Evolutionary conservation across 2,888 invertebrate species (phyloP).

Genomic region (Tenthredo distinguenda): DNA sequence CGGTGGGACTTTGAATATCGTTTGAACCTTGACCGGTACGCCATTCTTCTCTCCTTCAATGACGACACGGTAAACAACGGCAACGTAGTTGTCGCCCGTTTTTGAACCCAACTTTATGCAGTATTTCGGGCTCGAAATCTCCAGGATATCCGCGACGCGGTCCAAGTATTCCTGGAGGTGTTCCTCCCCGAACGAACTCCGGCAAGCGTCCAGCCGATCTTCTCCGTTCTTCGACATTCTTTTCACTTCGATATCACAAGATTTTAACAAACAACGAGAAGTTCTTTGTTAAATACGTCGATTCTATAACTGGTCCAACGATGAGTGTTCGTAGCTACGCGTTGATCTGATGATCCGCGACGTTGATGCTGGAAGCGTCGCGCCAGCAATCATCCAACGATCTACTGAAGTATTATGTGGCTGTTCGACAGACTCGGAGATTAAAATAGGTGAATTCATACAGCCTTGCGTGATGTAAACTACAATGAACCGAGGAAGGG

Average conservation of each 20-base stretch:
- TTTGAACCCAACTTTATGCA: slow-evolving; percentile 19
- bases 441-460: neutral
- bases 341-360: neutral
- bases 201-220: neutral
- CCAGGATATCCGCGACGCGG: neutral
- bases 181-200: neutral
- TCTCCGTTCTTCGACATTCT: neutral
- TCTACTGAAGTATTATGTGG: neutral
- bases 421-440: neutral
- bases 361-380: neutral
- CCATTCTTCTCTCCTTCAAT: slow-evolving; percentile 58
- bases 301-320: too few species aligned
- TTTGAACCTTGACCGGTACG: neutral
- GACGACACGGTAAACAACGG: slow-evolving; percentile 56
- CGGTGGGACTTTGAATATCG: slow-evolving; percentile 36
- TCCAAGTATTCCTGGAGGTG: slow-evolving; percentile 27
- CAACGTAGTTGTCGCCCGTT: slow-evolving; percentile 61
- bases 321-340: neutral
- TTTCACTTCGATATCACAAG: neutral
- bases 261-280: neutral
- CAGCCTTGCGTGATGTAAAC: neutral
- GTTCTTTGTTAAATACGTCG: neutral
- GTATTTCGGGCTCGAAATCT: neutral
- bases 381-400: neutral
- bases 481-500: neutral